These are phyloP conservation scores for Pipa parva DNA, from an alignment of 2,113 vertebrate species.

Conservation along the genomic window DNA sequence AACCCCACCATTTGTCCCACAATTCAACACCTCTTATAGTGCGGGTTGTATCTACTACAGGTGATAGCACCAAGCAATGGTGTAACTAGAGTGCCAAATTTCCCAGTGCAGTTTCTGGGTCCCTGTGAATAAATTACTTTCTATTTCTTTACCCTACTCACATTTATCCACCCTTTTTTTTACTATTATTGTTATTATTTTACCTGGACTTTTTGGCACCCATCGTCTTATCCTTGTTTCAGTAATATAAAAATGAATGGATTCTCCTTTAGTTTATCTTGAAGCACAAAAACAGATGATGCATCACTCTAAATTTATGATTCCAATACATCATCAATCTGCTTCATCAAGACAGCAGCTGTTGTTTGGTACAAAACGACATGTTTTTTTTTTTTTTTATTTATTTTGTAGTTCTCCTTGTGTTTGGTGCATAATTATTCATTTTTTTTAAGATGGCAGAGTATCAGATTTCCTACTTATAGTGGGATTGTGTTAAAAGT, in stretches of 20 bases:
- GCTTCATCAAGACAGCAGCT: neutral
- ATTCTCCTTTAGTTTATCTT: neutral
- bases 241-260: neutral
- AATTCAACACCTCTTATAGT: too few relatives aligned
- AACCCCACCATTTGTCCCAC: too few relatives aligned
- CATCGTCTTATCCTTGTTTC: too few relatives aligned
- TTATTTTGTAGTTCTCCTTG: neutral
- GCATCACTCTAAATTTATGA: neutral
- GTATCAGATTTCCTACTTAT: neutral
- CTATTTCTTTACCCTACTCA: too few relatives aligned
- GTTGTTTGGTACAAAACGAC: neutral
- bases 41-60: too few relatives aligned
- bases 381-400: neutral
- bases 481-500: neutral
- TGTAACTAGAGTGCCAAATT: too few relatives aligned
- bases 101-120: too few relatives aligned
- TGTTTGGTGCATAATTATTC: neutral
- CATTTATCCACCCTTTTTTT: too few relatives aligned
- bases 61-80: too few relatives aligned
- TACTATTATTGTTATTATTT: too few relatives aligned
- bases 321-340: neutral
- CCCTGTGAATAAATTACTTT: too few relatives aligned
- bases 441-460: neutral
- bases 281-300: neutral
- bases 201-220: too few relatives aligned